Conservation (phyloP, 2,888 invertebrate species). For the Eilema sororculum region DNA sequence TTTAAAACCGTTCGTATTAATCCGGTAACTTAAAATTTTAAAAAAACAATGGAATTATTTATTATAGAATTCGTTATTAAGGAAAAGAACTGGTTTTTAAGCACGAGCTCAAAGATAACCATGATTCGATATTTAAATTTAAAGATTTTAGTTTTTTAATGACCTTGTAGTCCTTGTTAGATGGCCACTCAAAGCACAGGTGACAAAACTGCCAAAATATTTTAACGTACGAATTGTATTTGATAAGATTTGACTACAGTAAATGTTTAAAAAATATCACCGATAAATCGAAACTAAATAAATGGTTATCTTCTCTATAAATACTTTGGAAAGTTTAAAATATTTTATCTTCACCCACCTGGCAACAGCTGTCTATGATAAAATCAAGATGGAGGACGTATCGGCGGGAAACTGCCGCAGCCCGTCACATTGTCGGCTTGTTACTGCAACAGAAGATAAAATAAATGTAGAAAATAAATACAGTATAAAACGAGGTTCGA, state of each 20-base stretch:
- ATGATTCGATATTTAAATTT: constrained; percentile 9
- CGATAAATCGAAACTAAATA: neutral
- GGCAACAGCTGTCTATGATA: constrained; percentile 57
- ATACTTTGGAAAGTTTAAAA: neutral
- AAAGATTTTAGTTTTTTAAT: constrained; percentile 10
- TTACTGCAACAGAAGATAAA: constrained; percentile 71
- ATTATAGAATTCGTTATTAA: neutral
- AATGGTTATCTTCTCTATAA: neutral
- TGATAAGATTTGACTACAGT: neutral
- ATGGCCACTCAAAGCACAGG: constrained; percentile 14
- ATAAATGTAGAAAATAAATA: constrained; percentile 14
- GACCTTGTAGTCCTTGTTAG: constrained; percentile 3
- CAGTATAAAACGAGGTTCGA: neutral
- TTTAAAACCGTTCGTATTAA: neutral
- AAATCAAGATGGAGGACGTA: constrained; percentile 69
- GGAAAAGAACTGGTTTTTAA: constrained; percentile 4
- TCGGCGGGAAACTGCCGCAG: constrained; percentile 58
- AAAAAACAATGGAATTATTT: neutral
- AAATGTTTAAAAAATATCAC: neutral
- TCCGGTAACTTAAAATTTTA: neutral
- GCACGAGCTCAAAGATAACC: neutral
- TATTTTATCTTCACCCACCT: constrained; percentile 53
- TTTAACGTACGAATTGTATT: neutral
- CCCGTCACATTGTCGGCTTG: constrained; percentile 78
- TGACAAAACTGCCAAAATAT: constrained; percentile 9